A percentile compares a stretch with the other conserved stretches of the same genome.
Conservation (phyloP, 2,888 invertebrate species). For the Thalpophila matura region DNA sequence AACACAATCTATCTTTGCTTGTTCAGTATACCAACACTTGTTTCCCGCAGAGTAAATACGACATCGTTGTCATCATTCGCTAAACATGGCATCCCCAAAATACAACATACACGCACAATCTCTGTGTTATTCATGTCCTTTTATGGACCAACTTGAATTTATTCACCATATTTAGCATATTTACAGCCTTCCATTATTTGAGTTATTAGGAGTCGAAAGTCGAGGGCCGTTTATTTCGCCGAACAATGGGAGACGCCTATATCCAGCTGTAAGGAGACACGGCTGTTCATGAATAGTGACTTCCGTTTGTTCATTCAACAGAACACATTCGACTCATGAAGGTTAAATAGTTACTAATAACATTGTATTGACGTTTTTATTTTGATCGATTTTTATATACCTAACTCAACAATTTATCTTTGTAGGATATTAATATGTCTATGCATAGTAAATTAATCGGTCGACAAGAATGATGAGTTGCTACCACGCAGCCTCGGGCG, state of each 20-base stretch:
- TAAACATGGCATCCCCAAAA: not conserved
- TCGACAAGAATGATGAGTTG: constrained; percentile 36
- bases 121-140: no score
- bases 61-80: no score
- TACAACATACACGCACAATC: not conserved
- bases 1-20: no score
- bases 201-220: constrained; percentile 8
- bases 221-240: constrained; percentile 13
- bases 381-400: not conserved
- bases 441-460: constrained; percentile 38
- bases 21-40: no score
- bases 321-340: constrained; percentile 5
- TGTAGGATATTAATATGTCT: constrained; percentile 21
- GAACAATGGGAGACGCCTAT: constrained; percentile 29
- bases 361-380: constrained; percentile 2
- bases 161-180: no score
- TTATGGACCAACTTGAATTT: not conserved
- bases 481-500: constrained; percentile 36
- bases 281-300: constrained; percentile 5
- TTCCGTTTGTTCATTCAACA: constrained; percentile 24
- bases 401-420: constrained; percentile 9
- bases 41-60: no score
- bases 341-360: constrained; percentile 16
- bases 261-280: not conserved
- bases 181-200: not conserved